These are phyloP conservation scores for Alaudala cheleensis DNA, from an alignment of 2,113 vertebrate species.

Conservation along the genomic window DNA sequence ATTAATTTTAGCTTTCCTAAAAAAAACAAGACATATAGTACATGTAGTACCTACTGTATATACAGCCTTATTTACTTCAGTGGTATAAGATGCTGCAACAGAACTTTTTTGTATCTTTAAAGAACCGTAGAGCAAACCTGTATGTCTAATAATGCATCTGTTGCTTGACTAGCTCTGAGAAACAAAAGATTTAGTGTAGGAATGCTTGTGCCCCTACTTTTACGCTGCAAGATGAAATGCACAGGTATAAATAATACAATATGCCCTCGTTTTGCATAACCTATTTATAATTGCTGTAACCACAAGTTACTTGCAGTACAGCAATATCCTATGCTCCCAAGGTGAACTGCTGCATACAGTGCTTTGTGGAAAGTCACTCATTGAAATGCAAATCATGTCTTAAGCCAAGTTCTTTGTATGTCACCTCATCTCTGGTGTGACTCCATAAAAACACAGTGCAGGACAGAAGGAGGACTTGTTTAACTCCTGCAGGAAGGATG, in stretches of 20 bases:
- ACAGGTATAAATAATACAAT: neutral
- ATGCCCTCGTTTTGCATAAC: neutral
- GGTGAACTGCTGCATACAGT: neutral
- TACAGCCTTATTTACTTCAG: neutral
- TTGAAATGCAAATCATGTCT: neutral
- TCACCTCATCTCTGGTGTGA: neutral
- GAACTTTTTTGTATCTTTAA: neutral
- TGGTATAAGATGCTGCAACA: neutral
- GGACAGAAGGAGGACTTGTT: neutral
- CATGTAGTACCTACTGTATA: neutral
- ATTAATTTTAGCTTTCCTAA: neutral
- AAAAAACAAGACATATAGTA: neutral
- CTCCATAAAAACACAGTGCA: neutral
- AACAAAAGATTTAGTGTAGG: neutral
- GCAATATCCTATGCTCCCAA: neutral
- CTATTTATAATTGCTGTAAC: neutral
- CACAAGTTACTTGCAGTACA: neutral
- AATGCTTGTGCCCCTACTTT: neutral
- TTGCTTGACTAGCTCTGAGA: neutral
- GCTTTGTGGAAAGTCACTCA: neutral
- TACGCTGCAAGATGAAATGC: neutral
- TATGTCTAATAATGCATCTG: neutral
- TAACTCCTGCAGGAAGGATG: neutral
- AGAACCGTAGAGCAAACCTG: neutral
- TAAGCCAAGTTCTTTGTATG: neutral